Evolutionary conservation across 2,113 vertebrate genomes (phyloP), one percentile per base, ranked within the genome.

Genomic region (Saguinus imperator): DNA sequence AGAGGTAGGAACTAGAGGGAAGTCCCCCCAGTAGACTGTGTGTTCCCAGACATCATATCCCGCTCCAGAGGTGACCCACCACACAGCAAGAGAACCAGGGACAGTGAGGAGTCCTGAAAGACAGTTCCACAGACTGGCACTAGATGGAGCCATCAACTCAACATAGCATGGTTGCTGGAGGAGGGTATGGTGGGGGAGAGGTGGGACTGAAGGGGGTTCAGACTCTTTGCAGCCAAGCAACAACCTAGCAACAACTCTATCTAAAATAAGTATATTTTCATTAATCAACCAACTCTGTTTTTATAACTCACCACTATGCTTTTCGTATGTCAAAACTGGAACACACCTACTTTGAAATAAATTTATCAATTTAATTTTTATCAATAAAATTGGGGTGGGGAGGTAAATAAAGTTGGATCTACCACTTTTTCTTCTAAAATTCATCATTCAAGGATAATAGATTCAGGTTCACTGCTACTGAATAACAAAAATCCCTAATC

Each of bases 111-210:
- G 43, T 2, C 80, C 70, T 43, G 43, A 9, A 27, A 25, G 58
- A 64, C 89, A 95, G 73, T 97, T 95, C 90, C 85, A 95, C 4
- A 82, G n/a, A n/a, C 18, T 14, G 48, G 14, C 97, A 96, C 97
- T 97, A 98, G 97, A 97, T 97, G 97, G 97, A 87, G 48, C 96
- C 96, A 98, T 84, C 96, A 97, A 98, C 96, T 79, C 95, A 97
- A 96, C 96, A 97, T 97, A 97, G 97, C 96, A 98, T 96, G 97
- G 97, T 96, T 81, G 52, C 57, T 93, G 75, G 88, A 6, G 64
- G 8, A 18, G 27, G 45, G 17, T 61, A 35, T 4, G 1, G 35
- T n/a, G 55, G 48, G 23, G 55, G 25, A 45, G 68, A 37, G 82
- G 92, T 58, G 12, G 57, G 8, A 18, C 0, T 13, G 35, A 91